A percentile compares a stretch with the other conserved stretches of the same genome.
Conservation (phyloP, 1,140 invertebrate species). For the Drepana arcuata region DNA sequence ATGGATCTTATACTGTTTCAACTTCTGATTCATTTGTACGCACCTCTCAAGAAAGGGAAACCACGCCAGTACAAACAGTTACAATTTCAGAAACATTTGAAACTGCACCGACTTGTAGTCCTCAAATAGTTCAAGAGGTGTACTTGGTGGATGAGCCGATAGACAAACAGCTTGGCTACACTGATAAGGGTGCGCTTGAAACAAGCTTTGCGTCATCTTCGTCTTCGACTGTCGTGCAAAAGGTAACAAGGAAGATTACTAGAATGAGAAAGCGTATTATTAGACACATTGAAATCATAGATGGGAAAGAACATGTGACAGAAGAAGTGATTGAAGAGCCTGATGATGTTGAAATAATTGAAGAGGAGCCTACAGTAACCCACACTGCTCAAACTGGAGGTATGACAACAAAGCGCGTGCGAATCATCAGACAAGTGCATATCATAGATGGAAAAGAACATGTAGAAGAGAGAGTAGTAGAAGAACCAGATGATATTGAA, state of each 20-base stretch:
- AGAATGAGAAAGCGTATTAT: constrained; percentile 79
- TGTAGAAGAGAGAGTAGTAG: constrained; percentile 78
- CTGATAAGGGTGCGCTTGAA: constrained; percentile 17
- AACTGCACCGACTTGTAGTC: constrained; percentile 6
- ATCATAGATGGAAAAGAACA: constrained; percentile 85
- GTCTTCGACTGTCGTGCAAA: constrained; percentile 80
- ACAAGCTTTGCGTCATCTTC: constrained; percentile 60
- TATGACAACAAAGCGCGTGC: constrained; percentile 74
- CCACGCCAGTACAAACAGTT: constrained; percentile 10
- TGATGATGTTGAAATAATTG: constrained; percentile 71
- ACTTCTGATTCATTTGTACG: not conserved
- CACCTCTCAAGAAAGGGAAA: constrained; percentile 7
- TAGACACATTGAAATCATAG: constrained; percentile 81
- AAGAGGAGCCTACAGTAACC: constrained; percentile 36
- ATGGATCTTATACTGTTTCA: not conserved
- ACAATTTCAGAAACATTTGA: constrained; percentile 17
- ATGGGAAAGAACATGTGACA: constrained; percentile 82
- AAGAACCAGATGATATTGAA: constrained; percentile 78
- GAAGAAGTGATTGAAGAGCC: constrained; percentile 84
- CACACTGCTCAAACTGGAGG: constrained; percentile 38
- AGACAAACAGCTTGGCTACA: constrained; percentile 14
- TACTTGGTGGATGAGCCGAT: constrained; percentile 26
- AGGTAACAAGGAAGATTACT: constrained; percentile 75
- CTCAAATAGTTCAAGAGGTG: constrained; percentile 1
- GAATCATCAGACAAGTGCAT: constrained; percentile 78